Evolutionary conservation across 1,140 invertebrate genomes (phyloP).

Genomic region (Chelonus insularis): DNA sequence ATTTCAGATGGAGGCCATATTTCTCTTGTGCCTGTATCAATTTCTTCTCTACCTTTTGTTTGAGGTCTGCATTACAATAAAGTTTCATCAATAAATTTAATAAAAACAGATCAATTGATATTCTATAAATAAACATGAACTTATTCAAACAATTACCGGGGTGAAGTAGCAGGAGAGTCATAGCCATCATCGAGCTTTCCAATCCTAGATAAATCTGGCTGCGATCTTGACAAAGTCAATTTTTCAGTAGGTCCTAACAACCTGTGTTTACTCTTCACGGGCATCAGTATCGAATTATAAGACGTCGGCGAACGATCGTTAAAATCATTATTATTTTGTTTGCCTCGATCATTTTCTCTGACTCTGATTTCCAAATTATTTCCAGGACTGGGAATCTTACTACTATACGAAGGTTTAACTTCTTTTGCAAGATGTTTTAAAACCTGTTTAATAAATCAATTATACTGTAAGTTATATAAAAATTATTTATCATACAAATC

Average conservation of each 20-base stretch:
- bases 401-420: slow-evolving; percentile 64
- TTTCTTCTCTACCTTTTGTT: slow-evolving; percentile 65
- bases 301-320: slow-evolving; percentile 60
- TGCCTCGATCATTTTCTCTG: slow-evolving; percentile 47
- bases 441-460: no score
- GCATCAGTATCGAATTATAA: slow-evolving; percentile 52
- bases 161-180: slow-evolving; percentile 52
- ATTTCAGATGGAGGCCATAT: slow-evolving; percentile 73
- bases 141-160: no score
- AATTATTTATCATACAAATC: slow-evolving; percentile 1
- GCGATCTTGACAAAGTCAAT: slow-evolving; percentile 75
- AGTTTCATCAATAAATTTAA: slow-evolving; percentile 3
- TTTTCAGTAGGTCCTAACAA: slow-evolving; percentile 63
- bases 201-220: slow-evolving; percentile 68
- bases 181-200: slow-evolving; percentile 54
- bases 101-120: neutral
- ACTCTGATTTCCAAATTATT: slow-evolving; percentile 47
- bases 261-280: slow-evolving; percentile 56
- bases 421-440: slow-evolving; percentile 84
- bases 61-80: slow-evolving; percentile 63
- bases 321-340: slow-evolving; percentile 50
- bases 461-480: no score
- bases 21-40: slow-evolving; percentile 63
- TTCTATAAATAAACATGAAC: slow-evolving; percentile 11
- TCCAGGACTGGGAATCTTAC: slow-evolving; percentile 45